These are phyloP conservation scores for Morus bassanus DNA, from an alignment of 2,797 vertebrate genomes.

Conservation along the genomic window DNA sequence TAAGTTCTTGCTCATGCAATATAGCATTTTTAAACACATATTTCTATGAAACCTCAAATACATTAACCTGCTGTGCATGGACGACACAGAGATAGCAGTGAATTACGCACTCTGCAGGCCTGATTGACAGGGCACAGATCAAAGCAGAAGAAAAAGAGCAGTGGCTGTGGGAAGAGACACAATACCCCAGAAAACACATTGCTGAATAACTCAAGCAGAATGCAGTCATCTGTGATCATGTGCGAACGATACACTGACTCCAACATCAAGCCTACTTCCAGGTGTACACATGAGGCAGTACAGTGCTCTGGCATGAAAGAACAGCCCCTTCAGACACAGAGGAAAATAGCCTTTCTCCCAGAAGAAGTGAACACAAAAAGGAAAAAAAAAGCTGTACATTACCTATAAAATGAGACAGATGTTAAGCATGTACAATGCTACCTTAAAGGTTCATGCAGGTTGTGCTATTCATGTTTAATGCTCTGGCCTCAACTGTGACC, in stretches of 20 bases:
- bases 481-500: neutral
- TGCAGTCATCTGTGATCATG: neutral
- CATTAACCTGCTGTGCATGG: neutral
- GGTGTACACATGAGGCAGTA: neutral
- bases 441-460: neutral
- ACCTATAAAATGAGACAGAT: neutral
- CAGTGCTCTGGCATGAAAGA: neutral
- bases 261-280: neutral
- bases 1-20: neutral
- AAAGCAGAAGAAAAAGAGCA: neutral
- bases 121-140: neutral
- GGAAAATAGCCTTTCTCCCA: neutral
- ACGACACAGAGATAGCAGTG: neutral
- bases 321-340: neutral
- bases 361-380: neutral
- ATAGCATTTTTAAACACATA: neutral
- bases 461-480: neutral
- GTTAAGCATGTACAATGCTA: neutral
- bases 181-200: neutral
- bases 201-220: neutral
- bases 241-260: neutral
- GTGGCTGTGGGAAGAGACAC: neutral
- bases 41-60: neutral
- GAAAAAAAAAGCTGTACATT: fast-evolving
- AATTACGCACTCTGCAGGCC: neutral